These are phyloP conservation scores for Aphelenchoides bicaudatus DNA, from an alignment of 2,888 invertebrate species.

Conservation along the genomic window DNA sequence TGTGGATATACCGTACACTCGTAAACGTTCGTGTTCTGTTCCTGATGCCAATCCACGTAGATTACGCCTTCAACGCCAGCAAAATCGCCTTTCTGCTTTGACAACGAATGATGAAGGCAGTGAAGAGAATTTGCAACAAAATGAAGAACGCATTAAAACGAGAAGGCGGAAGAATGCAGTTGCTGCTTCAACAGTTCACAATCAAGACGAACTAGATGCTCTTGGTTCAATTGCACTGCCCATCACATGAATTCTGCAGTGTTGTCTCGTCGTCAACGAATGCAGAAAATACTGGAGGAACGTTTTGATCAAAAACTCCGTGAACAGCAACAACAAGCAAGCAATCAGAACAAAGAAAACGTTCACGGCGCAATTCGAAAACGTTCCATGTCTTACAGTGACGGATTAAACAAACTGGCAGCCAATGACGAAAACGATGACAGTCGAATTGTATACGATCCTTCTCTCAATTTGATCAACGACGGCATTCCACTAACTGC, in stretches of 20 bases:
- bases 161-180: constrained; percentile 29
- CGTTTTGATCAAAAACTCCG: neutral
- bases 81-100: neutral
- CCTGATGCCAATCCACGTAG: constrained; percentile 34
- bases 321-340: too few relatives aligned
- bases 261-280: neutral
- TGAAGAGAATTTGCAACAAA: neutral
- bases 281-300: neutral
- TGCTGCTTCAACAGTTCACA: constrained; percentile 15
- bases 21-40: constrained; percentile 43
- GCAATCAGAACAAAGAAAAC: too few relatives aligned
- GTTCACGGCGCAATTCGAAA: constrained; percentile 18
- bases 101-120: neutral
- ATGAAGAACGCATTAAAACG: too few relatives aligned
- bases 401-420: constrained; percentile 15
- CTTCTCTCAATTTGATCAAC: too few relatives aligned
- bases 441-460: neutral
- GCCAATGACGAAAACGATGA: constrained; percentile 11
- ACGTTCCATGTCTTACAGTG: constrained; percentile 25
- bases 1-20: constrained; percentile 6
- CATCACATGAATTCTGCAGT: neutral
- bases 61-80: neutral
- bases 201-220: constrained; percentile 20
- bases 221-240: constrained; percentile 8
- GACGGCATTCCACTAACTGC: neutral